Evolutionary conservation across 2,797 vertebrate species (phyloP).

Genomic region (Lepilemur ruficaudatus): DNA sequence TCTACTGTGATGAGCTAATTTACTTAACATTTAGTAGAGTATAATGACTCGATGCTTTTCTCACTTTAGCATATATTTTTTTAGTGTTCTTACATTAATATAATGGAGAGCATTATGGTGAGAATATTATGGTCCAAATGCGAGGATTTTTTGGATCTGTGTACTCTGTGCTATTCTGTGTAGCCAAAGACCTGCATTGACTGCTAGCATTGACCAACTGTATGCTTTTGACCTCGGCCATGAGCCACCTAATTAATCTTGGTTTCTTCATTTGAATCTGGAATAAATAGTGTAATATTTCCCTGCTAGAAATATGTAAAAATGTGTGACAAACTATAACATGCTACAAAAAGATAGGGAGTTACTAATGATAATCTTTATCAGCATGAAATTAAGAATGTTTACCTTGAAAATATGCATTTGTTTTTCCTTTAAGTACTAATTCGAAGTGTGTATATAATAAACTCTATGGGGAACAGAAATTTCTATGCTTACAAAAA

Average conservation of each 20-base stretch:
- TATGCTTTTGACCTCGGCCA: neutral
- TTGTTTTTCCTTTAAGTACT: neutral
- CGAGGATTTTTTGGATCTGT: neutral
- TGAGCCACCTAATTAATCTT: neutral
- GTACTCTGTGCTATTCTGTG: neutral
- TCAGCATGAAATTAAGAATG: neutral
- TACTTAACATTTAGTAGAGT: neutral
- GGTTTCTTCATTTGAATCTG: neutral
- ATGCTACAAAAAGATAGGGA: neutral
- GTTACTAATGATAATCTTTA: neutral
- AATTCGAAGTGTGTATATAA: neutral
- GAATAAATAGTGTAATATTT: neutral
- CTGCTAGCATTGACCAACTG: neutral
- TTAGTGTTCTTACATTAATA: neutral
- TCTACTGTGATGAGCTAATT: neutral
- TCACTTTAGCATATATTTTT: neutral
- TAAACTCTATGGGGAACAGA: neutral
- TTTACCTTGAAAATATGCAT: neutral
- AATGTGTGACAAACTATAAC: slow-evolving; percentile 1
- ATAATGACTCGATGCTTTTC: neutral
- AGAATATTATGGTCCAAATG: neutral
- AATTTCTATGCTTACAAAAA: neutral
- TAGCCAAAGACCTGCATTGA: neutral
- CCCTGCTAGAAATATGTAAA: neutral
- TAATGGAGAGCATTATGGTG: neutral